phyloP scores from a whole-genome alignment of 1,140 invertebrate species.

The Grapholita molesta region DNA sequence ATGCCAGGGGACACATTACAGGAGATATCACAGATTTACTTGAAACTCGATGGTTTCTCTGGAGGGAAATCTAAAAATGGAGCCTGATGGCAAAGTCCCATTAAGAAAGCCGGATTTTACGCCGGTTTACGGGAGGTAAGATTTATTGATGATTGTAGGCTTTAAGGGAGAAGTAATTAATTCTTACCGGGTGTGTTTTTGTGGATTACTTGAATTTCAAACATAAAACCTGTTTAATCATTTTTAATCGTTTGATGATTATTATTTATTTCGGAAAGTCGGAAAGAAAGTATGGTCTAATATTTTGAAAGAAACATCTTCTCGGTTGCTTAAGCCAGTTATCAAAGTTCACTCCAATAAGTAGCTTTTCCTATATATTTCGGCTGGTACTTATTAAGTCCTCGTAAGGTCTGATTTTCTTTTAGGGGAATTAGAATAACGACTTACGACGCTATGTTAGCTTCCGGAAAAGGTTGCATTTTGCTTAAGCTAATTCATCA shows the following conservation, averaged over 20 bases:
- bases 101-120: slow-evolving; percentile 12
- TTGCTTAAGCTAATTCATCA: no score
- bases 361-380: no score
- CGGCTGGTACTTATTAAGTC: no score
- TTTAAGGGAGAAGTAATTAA: not conserved
- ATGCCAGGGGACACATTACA: slow-evolving; percentile 60
- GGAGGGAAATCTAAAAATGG: slow-evolving; percentile 61
- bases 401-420: no score
- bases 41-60: slow-evolving; percentile 62
- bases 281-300: no score
- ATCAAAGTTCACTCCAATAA: no score
- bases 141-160: slow-evolving; percentile 6
- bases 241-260: not conserved
- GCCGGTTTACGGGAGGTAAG: not conserved
- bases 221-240: not conserved
- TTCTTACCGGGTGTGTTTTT: not conserved
- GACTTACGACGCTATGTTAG: no score
- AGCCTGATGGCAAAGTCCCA: slow-evolving; percentile 45
- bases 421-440: no score
- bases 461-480: no score
- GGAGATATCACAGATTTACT: slow-evolving; percentile 67
- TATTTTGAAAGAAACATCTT: no score
- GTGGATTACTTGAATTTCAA: not conserved
- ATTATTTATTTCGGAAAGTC: no score
- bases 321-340: no score